phyloP scores from a whole-genome alignment of 1,140 invertebrate species.

The Bombus impatiens region DNA sequence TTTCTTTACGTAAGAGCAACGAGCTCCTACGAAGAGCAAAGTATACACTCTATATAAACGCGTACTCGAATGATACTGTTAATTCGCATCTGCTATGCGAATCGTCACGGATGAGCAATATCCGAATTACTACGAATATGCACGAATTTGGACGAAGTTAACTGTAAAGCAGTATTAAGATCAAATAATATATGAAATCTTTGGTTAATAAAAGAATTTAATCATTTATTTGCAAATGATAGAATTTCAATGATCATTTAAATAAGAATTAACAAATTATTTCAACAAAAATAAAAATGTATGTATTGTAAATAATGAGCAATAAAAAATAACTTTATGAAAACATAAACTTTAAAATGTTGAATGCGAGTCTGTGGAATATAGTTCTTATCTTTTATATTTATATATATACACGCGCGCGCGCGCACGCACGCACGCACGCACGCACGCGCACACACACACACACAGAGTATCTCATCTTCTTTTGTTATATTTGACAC shows the following conservation, averaged over 20 bases:
- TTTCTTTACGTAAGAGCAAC: constrained; percentile 38
- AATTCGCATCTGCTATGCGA: constrained; percentile 18
- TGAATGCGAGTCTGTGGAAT: neutral
- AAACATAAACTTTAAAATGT: neutral
- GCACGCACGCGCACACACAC: too few relatives aligned
- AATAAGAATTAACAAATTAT: neutral
- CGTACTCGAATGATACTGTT: neutral
- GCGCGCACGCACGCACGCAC: accelerated
- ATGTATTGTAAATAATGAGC: neutral
- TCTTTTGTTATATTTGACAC: neutral
- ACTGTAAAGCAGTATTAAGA: neutral
- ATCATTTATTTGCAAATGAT: neutral
- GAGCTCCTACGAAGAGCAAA: constrained; percentile 1
- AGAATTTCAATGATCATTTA: neutral
- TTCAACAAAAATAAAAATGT: neutral
- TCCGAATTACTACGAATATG: constrained; percentile 12
- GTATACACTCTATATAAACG: neutral
- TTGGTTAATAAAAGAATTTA: neutral
- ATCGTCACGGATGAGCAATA: constrained; percentile 22
- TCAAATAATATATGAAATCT: neutral
- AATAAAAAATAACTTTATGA: neutral
- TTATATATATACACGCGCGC: neutral
- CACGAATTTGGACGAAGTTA: constrained; percentile 22
- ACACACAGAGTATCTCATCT: too few relatives aligned
- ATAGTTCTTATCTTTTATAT: neutral